Evolutionary conservation across 2,113 vertebrate species (phyloP).

Genomic region (Ellobius talpinus): DNA sequence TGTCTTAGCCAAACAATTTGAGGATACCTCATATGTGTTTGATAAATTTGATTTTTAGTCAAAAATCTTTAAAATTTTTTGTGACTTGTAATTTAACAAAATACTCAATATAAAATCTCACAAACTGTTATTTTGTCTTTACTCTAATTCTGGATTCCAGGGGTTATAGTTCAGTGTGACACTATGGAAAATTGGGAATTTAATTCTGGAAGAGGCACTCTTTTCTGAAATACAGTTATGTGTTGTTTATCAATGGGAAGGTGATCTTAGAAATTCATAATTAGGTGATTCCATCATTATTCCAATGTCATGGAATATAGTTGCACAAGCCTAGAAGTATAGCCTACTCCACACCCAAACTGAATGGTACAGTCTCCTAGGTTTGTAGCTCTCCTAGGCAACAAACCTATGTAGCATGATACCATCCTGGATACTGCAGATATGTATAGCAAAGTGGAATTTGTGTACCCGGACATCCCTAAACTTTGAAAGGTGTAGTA

Average conservation of each 20-base stretch:
- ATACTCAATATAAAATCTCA: not conserved
- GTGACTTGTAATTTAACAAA: not conserved
- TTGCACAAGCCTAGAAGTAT: not conserved
- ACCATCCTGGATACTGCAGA: not conserved
- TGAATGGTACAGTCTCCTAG: not conserved
- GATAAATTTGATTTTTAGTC: not conserved
- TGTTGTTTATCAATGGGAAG: not conserved
- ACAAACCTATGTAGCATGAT: not conserved
- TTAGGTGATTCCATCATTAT: not conserved
- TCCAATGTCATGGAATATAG: not conserved
- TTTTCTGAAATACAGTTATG: not conserved
- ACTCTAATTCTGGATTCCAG: not conserved
- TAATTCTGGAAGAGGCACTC: not conserved
- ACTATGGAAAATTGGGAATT: not conserved
- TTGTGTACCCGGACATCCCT: not conserved
- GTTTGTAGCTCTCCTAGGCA: not conserved
- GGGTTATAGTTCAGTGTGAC: not conserved
- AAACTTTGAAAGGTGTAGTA: not conserved
- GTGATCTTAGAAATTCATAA: not conserved
- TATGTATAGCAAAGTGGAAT: not conserved
- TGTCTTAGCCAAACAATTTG: not conserved
- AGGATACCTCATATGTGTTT: not conserved
- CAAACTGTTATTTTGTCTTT: not conserved
- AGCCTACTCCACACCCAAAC: not conserved
- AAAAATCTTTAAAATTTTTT: not conserved